Evolutionary conservation across 2,888 invertebrate species (phyloP), one percentile per base, ranked within the genome.

Genomic region (Noctua comes): DNA sequence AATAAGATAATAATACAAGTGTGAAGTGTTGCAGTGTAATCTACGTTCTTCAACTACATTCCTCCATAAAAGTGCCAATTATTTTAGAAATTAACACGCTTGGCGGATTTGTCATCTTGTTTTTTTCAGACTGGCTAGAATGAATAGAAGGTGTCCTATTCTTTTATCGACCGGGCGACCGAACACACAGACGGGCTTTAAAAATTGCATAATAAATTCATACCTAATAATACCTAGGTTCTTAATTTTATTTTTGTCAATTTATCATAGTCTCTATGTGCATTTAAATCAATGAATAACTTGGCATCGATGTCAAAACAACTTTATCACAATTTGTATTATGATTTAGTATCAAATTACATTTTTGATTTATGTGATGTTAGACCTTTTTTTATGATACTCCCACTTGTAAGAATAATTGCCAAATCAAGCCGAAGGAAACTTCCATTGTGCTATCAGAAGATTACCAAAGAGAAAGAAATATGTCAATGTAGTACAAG

Each of bases 1-100:
- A 68, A 81, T 64, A 65, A 80, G 68, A 65, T 84, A 80, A 84
- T 76, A 84, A 76, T 68, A 21, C 43, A 68, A 62, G 27, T 79
- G 59, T 57, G 27, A 68, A 62, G 66, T 74, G 70, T 71, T 48
- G 62, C 75, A 73, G 0, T 62, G 83, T 73, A 18, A 66, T 62
- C 40, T 2, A 46, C 40, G 71, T 82, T 68, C 78, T 68, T 71
- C 43, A 65, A 81, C 64, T 72, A 59, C 62, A 77, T 77, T 68
- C 62, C 18, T 18, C 21, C 31, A 2, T 65, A 57, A 79, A 48
- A 68, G 21, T 43, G 65, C 0, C 59, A 68, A 62, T 74, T 74
- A 68, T 51, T 74, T 80, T 27, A 59, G 21, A 57, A 69, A 51
- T 70, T 59, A 59, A 36, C 40, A 16, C 21, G n/a, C 54, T 31